phyloP scores from a whole-genome alignment of 2,113 vertebrate species.

The Upupa epops region DNA sequence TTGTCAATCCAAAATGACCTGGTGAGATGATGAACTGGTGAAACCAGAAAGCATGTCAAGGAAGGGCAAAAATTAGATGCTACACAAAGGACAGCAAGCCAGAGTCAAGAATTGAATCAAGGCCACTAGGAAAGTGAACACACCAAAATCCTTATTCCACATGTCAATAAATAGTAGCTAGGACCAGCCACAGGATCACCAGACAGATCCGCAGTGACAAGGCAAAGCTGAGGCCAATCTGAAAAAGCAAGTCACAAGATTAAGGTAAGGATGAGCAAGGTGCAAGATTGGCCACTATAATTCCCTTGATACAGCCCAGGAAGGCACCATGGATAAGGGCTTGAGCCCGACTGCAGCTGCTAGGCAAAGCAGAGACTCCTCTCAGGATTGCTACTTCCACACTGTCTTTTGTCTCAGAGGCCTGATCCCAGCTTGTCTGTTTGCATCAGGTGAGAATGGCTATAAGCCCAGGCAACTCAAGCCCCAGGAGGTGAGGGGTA shows the following conservation, averaged over 20 bases:
- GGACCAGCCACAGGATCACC: background rate
- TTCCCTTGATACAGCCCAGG: background rate
- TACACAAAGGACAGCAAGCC: background rate
- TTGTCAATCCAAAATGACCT: background rate
- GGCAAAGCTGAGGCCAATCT: background rate
- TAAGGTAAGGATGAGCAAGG: background rate
- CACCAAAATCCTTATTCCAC: background rate
- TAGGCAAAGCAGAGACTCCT: background rate
- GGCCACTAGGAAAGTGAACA: background rate
- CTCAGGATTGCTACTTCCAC: background rate
- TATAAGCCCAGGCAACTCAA: background rate
- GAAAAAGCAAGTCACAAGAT: background rate
- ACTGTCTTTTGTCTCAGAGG: background rate
- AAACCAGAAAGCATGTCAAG: background rate
- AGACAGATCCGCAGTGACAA: background rate
- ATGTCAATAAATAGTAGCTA: background rate
- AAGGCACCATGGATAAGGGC: background rate
- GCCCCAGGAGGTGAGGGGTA: accelerated
- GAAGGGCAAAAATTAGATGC: background rate
- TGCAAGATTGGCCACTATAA: background rate
- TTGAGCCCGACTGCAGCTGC: background rate
- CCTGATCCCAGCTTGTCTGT: accelerated
- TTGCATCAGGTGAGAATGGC: background rate
- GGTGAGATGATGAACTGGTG: background rate
- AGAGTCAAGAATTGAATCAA: background rate